Conservation (phyloP, 2,797 vertebrate species). For the Gallinago solitaria region DNA sequence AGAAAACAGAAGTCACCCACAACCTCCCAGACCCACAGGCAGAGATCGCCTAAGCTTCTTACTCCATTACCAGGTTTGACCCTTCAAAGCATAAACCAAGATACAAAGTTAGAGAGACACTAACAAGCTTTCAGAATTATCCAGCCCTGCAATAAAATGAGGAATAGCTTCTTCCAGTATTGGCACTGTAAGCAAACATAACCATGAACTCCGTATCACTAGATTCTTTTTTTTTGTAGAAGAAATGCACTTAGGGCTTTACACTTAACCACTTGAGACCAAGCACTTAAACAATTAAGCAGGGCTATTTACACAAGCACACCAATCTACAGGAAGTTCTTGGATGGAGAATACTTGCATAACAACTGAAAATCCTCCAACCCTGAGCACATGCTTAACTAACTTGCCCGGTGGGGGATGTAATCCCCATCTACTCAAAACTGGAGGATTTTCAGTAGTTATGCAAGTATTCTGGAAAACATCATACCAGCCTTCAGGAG, state of each 20-base stretch:
- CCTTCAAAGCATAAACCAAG: not conserved
- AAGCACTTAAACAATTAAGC: not conserved
- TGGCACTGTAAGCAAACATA: not conserved
- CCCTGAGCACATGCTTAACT: not conserved
- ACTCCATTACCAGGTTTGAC: not conserved
- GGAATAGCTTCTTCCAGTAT: not conserved
- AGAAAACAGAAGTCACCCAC: not conserved
- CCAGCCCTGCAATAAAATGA: not conserved
- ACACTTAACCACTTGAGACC: not conserved
- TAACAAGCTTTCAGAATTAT: not conserved
- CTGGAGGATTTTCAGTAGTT: not conserved
- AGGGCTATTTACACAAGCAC: not conserved
- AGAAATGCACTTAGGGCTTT: not conserved
- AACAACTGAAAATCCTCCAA: constrained; percentile 20
- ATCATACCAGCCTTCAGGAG: not conserved
- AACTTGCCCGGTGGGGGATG: not conserved
- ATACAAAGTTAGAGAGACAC: not conserved
- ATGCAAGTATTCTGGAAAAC: not conserved
- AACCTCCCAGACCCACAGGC: not conserved
- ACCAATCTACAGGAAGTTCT: not conserved
- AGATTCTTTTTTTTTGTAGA: not conserved
- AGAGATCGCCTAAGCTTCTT: not conserved
- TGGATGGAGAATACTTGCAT: not conserved
- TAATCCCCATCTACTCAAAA: not conserved
- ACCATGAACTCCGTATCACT: not conserved